Evolutionary conservation across 2,888 invertebrate species (phyloP).

Genomic region (Augochlorella aurata): DNA sequence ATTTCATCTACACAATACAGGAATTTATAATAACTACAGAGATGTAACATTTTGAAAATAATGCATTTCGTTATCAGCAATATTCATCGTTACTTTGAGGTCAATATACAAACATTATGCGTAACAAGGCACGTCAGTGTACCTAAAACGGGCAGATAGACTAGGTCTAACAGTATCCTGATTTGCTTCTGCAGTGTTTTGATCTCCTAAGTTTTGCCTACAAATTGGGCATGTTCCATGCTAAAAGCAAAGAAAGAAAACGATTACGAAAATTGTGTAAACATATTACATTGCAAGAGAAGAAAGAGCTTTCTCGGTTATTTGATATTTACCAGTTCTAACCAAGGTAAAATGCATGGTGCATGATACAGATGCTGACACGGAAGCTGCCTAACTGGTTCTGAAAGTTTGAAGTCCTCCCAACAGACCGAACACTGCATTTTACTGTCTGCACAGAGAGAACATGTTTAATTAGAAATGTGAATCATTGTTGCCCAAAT

Average conservation of each 20-base stretch:
- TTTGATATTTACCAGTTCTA: conserved; percentile 87
- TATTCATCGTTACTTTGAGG: neutral
- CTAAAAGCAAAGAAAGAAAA: conserved; percentile 73
- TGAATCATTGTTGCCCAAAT: neutral
- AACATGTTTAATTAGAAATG: conserved; percentile 34
- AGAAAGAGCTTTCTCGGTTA: neutral
- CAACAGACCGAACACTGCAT: conserved; percentile 98
- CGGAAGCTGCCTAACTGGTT: conserved; percentile 90
- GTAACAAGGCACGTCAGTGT: conserved; percentile 29
- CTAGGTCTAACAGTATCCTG: conserved; percentile 79
- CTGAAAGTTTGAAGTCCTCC: conserved; percentile 92
- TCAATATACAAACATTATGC: conserved; percentile 9
- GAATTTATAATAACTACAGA: neutral
- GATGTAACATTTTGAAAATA: neutral
- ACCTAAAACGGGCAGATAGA: conserved; percentile 79
- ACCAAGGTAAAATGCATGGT: conserved; percentile 96
- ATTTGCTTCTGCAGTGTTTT: conserved; percentile 80
- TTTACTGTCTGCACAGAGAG: conserved; percentile 83
- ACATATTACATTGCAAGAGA: neutral
- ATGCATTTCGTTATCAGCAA: neutral
- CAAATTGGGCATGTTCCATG: conserved; percentile 98
- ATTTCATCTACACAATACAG: neutral
- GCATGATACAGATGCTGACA: conserved; percentile 96
- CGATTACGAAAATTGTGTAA: conserved; percentile 1
- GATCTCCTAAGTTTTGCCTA: conserved; percentile 88